These are phyloP conservation scores for Siniperca knerii DNA, from an alignment of 2,113 vertebrate species.

Conservation along the genomic window DNA sequence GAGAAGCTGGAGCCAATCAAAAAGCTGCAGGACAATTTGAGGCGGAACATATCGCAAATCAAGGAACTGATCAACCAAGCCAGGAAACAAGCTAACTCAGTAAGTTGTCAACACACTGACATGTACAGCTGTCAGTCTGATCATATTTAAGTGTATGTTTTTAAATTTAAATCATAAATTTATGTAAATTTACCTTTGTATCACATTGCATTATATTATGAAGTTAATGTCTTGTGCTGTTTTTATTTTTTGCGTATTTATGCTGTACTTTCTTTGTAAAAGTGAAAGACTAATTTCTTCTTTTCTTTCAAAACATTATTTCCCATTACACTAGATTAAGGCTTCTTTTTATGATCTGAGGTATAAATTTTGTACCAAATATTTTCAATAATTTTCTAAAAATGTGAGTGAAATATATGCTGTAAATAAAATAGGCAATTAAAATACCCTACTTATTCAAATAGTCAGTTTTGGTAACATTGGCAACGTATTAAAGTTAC, in stretches of 20 bases:
- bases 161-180: too few relatives aligned
- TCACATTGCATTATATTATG: neutral
- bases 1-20: slow-evolving; percentile 96
- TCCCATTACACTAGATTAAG: neutral
- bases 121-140: neutral
- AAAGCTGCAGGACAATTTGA: slow-evolving; percentile 94
- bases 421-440: too few relatives aligned
- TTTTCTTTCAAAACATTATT: neutral
- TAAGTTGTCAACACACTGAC: slow-evolving; percentile 76
- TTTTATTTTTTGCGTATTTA: neutral
- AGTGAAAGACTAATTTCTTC: neutral
- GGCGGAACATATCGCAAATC: slow-evolving; percentile 97
- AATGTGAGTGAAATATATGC: too few relatives aligned
- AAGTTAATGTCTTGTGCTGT: neutral
- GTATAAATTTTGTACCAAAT: neutral
- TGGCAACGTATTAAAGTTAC: neutral
- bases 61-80: slow-evolving; percentile 98
- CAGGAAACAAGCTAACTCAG: slow-evolving; percentile 98
- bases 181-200: neutral
- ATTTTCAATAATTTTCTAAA: too few relatives aligned
- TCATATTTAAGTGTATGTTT: neutral
- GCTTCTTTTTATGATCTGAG: neutral
- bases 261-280: neutral
- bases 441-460: neutral
- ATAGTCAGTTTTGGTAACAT: neutral